Conservation (phyloP, 1,140 invertebrate genomes). For the Macrosteles quadrilineatus region DNA sequence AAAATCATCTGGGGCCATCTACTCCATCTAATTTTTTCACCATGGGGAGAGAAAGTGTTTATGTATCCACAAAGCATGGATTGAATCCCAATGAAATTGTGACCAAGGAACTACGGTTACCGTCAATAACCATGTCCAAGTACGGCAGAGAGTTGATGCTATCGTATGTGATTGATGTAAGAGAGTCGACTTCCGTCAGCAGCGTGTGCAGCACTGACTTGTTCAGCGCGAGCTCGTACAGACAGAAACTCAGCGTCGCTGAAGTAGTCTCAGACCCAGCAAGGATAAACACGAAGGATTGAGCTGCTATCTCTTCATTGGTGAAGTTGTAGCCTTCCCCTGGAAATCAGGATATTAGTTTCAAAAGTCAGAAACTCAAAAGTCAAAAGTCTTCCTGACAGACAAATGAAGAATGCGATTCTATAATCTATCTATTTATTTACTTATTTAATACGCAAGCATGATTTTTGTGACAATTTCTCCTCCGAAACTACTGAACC, state of each 20-base stretch:
- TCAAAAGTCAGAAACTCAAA: neutral
- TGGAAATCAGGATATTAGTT: neutral
- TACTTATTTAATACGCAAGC: too few relatives aligned
- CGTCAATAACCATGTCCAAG: conserved; percentile 61
- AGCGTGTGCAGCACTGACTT: conserved; percentile 58
- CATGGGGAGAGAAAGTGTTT: too few relatives aligned
- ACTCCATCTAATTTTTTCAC: too few relatives aligned
- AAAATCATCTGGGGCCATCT: too few relatives aligned
- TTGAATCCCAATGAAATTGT: too few relatives aligned
- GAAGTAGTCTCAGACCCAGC: conserved; percentile 67
- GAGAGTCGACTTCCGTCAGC: conserved; percentile 53
- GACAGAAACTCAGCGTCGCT: conserved; percentile 55
- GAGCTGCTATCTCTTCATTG: conserved; percentile 54
- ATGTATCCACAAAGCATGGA: too few relatives aligned
- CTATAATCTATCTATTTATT: neutral
- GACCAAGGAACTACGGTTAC: too few relatives aligned
- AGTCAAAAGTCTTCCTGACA: neutral
- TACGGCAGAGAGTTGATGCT: conserved; percentile 61
- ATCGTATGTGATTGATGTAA: conserved; percentile 57
- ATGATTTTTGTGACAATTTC: too few relatives aligned
- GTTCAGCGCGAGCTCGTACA: conserved; percentile 59
- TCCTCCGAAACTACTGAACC: too few relatives aligned
- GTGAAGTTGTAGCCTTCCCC: neutral
- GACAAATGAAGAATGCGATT: neutral
- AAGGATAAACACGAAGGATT: conserved; percentile 65